Base-by-base conservation (phyloP, 2,888 invertebrate genomes). In the Cataglyphis albicans region DNA sequence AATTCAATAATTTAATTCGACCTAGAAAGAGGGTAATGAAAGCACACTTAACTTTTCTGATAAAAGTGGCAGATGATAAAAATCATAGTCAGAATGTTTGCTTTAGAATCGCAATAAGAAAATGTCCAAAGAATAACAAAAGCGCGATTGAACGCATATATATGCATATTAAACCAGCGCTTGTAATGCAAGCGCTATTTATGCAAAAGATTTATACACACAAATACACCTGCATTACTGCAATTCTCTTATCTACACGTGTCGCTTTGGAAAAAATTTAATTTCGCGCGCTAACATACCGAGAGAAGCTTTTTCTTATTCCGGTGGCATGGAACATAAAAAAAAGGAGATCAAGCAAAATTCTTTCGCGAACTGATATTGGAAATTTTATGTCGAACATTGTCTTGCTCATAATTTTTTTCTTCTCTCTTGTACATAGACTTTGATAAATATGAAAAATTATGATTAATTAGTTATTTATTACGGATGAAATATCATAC, bases 331-430 rank as follows among this genome's bases (percentile, higher is more conserved):
- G 18, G 21, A 44, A 25, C 12, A 44, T 4, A 32, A n/a, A 65
- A 68, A 32, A 55, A 67, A 59, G 21, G 21, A 32, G 18, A 7
- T 68, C 15, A 10, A 80, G 7, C 12, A 18, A 57, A 78, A 21
- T 59, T 70, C 70, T 80, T 80, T 70, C 25, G 15, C 35, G n/a
- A 70, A 6, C 21, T 57, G 29, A 78, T 78, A 75, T 65, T 65
- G 70, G 18, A 80, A 80, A 61, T 80, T 70, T 59, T 38, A 48
- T 18, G 3, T 70, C 35, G 32, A 12, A 78, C 32, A 44, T 59
- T 32, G 7, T 44, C 7, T 21, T 21, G 44, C 18, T 59, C 44
- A 21, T 32, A 32, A 35, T 59, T 18, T 57, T 78, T 68, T 68
- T 35, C 18, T 18, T 44, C 35, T 35, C 35, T 35, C 35, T 35